These are phyloP conservation scores for Lacanobia wlatinum DNA, from an alignment of 2,888 invertebrate species.

Conservation along the genomic window DNA sequence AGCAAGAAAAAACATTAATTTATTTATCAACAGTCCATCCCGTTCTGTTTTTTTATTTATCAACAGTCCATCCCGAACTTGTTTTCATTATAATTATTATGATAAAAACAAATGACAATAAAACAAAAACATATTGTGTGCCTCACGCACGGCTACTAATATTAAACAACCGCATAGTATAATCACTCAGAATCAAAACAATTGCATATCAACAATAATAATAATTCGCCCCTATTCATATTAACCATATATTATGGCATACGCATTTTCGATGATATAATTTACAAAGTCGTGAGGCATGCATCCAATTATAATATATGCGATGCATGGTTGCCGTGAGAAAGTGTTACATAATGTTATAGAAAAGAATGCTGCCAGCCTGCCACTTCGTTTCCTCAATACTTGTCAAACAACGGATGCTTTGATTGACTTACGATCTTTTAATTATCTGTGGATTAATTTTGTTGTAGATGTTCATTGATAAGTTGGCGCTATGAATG, in stretches of 20 bases:
- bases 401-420: constrained; percentile 53
- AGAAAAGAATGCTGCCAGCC: constrained; percentile 57
- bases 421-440: constrained; percentile 37
- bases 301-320: constrained; percentile 52
- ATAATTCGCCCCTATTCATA: constrained; percentile 12
- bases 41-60: too few species aligned
- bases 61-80: too few species aligned
- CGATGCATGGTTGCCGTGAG: constrained; percentile 63
- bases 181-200: constrained; percentile 1
- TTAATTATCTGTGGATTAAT: constrained; percentile 30
- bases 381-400: constrained; percentile 56
- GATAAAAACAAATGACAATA: too few species aligned
- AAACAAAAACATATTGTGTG: too few species aligned
- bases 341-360: constrained; percentile 66
- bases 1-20: too few species aligned
- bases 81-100: too few species aligned
- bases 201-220: constrained; percentile 26
- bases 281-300: constrained; percentile 56
- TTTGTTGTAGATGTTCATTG: constrained; percentile 12
- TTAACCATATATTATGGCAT: constrained; percentile 36
- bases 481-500: neutral
- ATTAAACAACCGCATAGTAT: neutral
- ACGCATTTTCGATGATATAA: constrained; percentile 65
- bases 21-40: too few species aligned
- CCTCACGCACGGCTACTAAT: too few species aligned